These are phyloP conservation scores for Lytechinus pictus DNA, from an alignment of 35 echinoderm and acorn worm genomes.

Conservation along the genomic window DNA sequence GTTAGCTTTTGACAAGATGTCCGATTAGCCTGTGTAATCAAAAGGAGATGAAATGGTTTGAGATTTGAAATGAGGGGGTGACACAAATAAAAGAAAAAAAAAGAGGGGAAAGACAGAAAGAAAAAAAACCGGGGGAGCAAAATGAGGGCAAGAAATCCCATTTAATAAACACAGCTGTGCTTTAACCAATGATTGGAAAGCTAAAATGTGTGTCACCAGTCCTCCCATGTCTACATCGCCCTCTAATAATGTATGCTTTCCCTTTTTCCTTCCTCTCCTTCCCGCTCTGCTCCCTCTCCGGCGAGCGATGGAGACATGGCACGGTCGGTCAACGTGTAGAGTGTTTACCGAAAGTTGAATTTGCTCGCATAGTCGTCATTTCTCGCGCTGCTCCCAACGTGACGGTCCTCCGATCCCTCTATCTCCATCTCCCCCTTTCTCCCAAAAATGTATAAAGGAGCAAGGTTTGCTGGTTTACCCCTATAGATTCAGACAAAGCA, in stretches of 20 bases:
- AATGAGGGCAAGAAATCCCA: conserved; percentile 38
- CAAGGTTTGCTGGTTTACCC: background rate
- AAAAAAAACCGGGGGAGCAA: background rate
- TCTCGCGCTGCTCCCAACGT: conserved; percentile 22
- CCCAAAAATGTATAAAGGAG: background rate
- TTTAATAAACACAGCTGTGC: conserved; percentile 54
- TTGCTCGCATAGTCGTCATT: conserved; percentile 47
- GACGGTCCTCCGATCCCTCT: background rate
- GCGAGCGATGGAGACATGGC: conserved; percentile 35
- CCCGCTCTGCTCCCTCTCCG: conserved; percentile 13
- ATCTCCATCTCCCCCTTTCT: conserved; percentile 7
- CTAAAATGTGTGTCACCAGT: conserved; percentile 44
- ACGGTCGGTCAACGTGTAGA: conserved; percentile 23
- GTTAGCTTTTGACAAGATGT: conserved; percentile 49
- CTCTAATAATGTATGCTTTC: conserved; percentile 51
- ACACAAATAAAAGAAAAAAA: background rate
- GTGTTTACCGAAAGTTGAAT: conserved; percentile 46
- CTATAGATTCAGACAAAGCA: background rate
- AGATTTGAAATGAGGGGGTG: conserved; percentile 21
- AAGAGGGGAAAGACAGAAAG: background rate
- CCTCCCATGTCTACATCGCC: conserved; percentile 30
- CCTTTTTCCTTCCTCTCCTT: conserved; percentile 18
- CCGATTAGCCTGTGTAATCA: conserved; percentile 41
- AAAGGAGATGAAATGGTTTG: conserved; percentile 14
- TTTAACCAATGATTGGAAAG: conserved; percentile 49